phyloP scores from a whole-genome alignment of 2,797 vertebrate genomes.

The Oreortyx pictus region DNA sequence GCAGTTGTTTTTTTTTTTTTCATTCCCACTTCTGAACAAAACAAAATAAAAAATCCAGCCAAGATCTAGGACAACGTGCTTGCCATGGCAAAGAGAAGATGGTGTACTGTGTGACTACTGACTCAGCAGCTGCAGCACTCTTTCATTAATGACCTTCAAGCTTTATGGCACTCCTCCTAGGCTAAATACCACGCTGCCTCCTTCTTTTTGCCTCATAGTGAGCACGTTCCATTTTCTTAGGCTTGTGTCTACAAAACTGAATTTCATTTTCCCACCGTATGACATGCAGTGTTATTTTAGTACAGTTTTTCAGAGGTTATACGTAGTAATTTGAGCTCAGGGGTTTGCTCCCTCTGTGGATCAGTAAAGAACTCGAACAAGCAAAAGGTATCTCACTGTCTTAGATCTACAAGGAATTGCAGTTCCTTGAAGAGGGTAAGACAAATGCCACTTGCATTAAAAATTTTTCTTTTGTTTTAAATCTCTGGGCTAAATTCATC shows the following conservation, averaged over 20 bases:
- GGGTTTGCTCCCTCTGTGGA: not conserved
- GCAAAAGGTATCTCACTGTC: not conserved
- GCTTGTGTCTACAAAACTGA: not conserved
- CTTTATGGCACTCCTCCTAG: not conserved
- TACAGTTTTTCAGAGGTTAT: not conserved
- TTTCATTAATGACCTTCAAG: constrained; percentile 1
- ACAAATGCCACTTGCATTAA: not conserved
- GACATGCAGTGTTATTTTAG: not conserved
- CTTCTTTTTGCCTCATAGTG: not conserved
- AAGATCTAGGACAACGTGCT: not conserved
- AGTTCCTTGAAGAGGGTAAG: not conserved
- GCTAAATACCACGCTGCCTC: not conserved
- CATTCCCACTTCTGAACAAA: not conserved
- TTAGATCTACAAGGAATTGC: constrained; percentile 3
- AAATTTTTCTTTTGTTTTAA: not conserved
- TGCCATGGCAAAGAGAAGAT: not conserved
- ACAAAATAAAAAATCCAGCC: not conserved
- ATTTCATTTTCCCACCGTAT: not conserved
- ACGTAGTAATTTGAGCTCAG: not conserved
- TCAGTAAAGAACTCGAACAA: constrained; percentile 23
- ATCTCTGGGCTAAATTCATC: not conserved
- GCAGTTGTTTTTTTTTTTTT: fast-evolving
- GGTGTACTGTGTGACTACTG: not conserved
- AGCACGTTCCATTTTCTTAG: not conserved
- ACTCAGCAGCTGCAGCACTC: not conserved